Base-by-base conservation (phyloP, 2,797 vertebrate species). In the Helostoma temminkii region DNA sequence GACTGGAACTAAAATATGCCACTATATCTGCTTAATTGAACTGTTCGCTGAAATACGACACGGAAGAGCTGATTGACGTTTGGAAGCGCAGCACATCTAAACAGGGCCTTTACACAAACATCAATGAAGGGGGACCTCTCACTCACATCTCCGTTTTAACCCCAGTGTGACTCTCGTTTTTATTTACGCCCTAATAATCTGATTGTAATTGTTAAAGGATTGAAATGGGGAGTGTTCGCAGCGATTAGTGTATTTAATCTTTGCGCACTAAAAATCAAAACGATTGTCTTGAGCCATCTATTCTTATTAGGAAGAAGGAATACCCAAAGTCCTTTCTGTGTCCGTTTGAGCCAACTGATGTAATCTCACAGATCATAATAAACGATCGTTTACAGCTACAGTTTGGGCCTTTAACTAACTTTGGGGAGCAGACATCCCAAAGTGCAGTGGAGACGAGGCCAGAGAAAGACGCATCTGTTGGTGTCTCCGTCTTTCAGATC, bases 1-100 rank as follows among this genome's bases (percentile, higher is more conserved):
- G 93, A 98, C 95, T 94, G 95, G 96, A 96, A 97, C 96, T 96
- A 96, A 98, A 97, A 95, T 95, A 96, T 95, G 94, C 94, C 93
- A 92, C 94, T 95, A 94, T 94, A 93, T 80, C 93, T 89, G 93
- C 92, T 95, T 97, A 96, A 97, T 97, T 95, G 95, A 96, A 95
- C 94, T 88, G 92, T 94, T 85, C 86, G 83, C 94, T 95, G 94
- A 96, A 96, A 93, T 93, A 94, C 92, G 85, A 87, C 89, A 69
- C 71, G 79, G 82, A 91, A 63, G 86, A 77, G 74, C 88, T 87
- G 89, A 91, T 90, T 92, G 91, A 88, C 90, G 88, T 88, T 83
- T 87, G 84, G 76, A 79, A 76, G 85, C 68, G 61, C 82, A 58
- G 78, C 79, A 53, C 53, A 42, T 88, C 78, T 84, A 74, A 88